These are phyloP conservation scores for Liasis olivaceus DNA, from an alignment of 2,797 vertebrate genomes.

Conservation along the genomic window DNA sequence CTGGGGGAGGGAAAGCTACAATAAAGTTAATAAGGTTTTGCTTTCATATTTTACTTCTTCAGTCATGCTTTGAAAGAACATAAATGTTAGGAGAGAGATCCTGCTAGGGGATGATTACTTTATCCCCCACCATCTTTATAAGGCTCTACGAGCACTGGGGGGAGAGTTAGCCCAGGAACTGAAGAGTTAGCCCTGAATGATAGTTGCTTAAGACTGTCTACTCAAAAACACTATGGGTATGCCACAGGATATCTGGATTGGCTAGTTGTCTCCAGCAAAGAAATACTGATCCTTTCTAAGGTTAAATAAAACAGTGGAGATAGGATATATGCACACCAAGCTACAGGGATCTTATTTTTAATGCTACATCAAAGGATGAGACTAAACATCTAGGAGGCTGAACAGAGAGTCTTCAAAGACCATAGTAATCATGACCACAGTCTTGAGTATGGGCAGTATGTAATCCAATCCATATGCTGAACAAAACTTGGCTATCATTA, in stretches of 20 bases:
- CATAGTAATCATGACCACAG: background rate
- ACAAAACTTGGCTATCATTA: background rate
- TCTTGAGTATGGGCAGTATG: background rate
- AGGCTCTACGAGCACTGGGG: background rate
- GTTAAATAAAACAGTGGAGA: background rate
- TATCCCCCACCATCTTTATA: background rate
- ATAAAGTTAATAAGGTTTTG: slow-evolving; percentile 67
- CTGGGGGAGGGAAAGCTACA: slow-evolving; percentile 90
- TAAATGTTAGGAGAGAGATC: background rate
- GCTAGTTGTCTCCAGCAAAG: background rate
- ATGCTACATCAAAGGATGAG: background rate
- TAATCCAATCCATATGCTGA: background rate
- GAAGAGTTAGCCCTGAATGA: background rate
- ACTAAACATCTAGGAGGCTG: background rate
- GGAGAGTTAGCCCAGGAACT: background rate
- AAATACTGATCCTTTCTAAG: background rate
- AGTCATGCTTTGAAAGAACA: background rate
- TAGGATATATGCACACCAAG: background rate
- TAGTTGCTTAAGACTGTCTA: background rate
- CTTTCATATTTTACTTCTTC: background rate
- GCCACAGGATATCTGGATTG: background rate
- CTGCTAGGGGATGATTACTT: background rate
- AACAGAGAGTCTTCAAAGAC: background rate
- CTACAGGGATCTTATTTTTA: background rate
- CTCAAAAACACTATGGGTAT: background rate